Evolutionary conservation across 1,140 invertebrate genomes (phyloP).

Genomic region (Caenorhabditis tropicalis): DNA sequence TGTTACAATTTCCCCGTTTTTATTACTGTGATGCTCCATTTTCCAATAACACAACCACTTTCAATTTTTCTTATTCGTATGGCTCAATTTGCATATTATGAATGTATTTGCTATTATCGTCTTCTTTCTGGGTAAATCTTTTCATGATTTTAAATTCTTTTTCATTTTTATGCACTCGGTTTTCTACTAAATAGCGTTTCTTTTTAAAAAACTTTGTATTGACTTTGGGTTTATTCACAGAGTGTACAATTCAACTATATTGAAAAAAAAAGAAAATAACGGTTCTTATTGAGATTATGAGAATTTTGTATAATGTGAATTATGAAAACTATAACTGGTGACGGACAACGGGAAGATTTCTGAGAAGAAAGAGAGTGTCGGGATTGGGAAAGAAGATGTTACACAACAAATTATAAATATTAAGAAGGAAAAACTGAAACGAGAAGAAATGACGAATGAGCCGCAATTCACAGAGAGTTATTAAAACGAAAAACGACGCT

Average conservation of each 20-base stretch:
- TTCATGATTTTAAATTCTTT: not conserved
- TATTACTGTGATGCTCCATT: conserved; percentile 9
- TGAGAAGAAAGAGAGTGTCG: not conserved
- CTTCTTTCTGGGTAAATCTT: conserved; percentile 7
- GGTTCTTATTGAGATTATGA: conserved; percentile 30
- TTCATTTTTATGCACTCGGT: not conserved
- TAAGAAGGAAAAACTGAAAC: not conserved
- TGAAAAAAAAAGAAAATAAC: not conserved
- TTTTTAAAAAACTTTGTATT: not conserved
- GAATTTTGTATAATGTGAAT: not conserved
- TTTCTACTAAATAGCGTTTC: too few species aligned
- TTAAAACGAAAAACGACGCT: not conserved
- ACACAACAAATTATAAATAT: conserved; percentile 26
- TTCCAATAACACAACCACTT: not conserved
- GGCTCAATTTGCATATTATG: conserved; percentile 1
- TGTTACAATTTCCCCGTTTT: not conserved
- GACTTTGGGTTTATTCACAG: conserved; percentile 6
- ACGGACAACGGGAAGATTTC: conserved; percentile 11
- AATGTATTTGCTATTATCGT: not conserved
- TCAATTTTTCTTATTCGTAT: not conserved
- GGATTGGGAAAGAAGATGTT: conserved; percentile 23
- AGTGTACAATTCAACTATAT: not conserved
- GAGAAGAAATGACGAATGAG: not conserved
- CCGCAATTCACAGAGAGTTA: not conserved
- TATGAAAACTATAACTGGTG: not conserved